A percentile compares a stretch with the other conserved stretches of the same genome.
These are phyloP conservation scores for Seladonia tumulorum DNA, from an alignment of 2,888 invertebrate species.

Conservation along the genomic window DNA sequence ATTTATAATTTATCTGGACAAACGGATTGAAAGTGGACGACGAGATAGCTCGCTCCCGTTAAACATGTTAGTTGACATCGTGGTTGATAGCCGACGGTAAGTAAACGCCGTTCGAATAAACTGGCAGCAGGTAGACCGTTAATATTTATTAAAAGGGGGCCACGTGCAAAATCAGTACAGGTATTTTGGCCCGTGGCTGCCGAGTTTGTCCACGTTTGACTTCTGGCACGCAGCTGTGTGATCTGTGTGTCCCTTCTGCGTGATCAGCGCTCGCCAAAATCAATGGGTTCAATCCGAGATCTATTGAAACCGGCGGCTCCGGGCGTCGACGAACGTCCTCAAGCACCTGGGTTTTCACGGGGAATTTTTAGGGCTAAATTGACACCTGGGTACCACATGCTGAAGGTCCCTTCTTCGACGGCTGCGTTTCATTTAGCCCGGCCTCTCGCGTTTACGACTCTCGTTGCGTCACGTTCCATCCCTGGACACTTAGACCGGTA, in stretches of 20 bases:
- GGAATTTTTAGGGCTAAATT: constrained; percentile 66
- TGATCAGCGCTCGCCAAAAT: constrained; percentile 69
- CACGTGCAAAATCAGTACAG: constrained; percentile 39
- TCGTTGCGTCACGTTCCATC: background rate
- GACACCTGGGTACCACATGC: constrained; percentile 80
- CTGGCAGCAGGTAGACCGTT: background rate
- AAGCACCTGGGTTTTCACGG: constrained; percentile 72
- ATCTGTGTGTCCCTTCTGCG: constrained; percentile 47
- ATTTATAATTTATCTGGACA: background rate
- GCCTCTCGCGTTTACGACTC: constrained; percentile 40
- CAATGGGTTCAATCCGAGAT: constrained; percentile 73
- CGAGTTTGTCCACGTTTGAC: constrained; percentile 33
- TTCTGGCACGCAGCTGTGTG: constrained; percentile 71
- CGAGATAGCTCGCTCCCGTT: background rate
- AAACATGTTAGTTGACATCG: background rate
- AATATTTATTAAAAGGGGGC: constrained; percentile 2
- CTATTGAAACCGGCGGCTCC: constrained; percentile 63
- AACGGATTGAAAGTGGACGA: background rate
- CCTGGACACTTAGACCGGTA: background rate
- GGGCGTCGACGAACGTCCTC: constrained; percentile 67
- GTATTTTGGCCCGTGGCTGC: constrained; percentile 10
- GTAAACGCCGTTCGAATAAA: background rate
- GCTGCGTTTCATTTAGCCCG: constrained; percentile 39
- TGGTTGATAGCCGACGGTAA: background rate
- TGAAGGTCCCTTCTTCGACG: constrained; percentile 40